Conservation (phyloP, 1,140 invertebrate genomes). For the Monomorium pharaonis region DNA sequence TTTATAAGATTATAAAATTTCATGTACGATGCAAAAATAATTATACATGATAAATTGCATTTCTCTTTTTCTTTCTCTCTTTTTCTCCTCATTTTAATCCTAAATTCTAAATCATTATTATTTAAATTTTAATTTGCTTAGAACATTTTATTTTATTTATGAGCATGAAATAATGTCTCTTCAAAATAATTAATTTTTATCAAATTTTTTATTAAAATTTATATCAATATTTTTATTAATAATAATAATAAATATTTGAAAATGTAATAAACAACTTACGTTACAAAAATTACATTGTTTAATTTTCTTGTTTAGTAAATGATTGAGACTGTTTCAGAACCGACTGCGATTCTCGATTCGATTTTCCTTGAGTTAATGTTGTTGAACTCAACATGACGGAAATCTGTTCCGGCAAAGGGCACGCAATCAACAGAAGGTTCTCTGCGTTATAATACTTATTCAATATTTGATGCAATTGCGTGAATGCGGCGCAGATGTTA, state of each 20-base stretch:
- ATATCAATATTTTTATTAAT: not conserved
- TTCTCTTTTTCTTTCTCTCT: not conserved
- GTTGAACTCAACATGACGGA: conserved; percentile 94
- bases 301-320: conserved; percentile 41
- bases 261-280: not conserved
- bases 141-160: not conserved
- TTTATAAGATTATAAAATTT: not conserved
- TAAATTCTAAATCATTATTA: conserved; percentile 7
- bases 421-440: conserved; percentile 93
- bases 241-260: not conserved
- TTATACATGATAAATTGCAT: not conserved
- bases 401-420: conserved; percentile 96
- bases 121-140: not conserved
- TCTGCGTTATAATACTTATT: conserved; percentile 91
- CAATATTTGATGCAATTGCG: conserved; percentile 92
- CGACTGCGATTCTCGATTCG: conserved; percentile 44
- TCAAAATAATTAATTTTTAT: not conserved
- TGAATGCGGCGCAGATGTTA: conserved; percentile 94
- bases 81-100: not conserved
- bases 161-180: not conserved
- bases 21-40: not conserved
- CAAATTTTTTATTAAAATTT: not conserved
- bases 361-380: conserved; percentile 84
- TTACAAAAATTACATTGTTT: not conserved
- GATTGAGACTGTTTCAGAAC: conserved; percentile 59